A percentile compares a stretch with the other conserved stretches of the same genome.
Evolutionary conservation across 2,113 vertebrate species (phyloP).

Genomic region (Triplophysa rosa): DNA sequence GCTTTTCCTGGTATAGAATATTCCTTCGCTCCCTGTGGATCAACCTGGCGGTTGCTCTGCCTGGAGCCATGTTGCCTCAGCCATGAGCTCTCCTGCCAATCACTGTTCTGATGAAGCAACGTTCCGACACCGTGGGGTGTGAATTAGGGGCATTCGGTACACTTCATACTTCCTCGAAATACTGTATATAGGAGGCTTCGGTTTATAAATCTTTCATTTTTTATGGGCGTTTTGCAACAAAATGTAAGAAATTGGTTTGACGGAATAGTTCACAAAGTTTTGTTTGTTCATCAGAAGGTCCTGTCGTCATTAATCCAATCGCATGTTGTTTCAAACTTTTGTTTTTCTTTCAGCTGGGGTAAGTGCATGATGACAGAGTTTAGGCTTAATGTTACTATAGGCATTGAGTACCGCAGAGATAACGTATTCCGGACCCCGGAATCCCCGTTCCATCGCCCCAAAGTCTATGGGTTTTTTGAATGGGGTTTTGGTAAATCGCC

Average conservation of each 20-base stretch:
- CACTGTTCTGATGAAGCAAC: slow-evolving; percentile 22
- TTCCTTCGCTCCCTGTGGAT: slow-evolving; percentile 53
- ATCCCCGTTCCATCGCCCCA: too few species aligned
- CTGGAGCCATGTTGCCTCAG: slow-evolving; percentile 53
- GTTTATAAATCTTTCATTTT: not conserved
- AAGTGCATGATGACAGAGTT: too few species aligned
- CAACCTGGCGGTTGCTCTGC: slow-evolving; percentile 57
- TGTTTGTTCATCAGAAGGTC: too few species aligned
- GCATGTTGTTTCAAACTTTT: not conserved
- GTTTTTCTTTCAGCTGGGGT: too few species aligned
- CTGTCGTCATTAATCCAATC: not conserved
- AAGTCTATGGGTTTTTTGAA: too few species aligned
- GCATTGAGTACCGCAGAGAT: too few species aligned
- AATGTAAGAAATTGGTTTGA: not conserved
- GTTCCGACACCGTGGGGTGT: not conserved
- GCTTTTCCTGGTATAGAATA: slow-evolving; percentile 50
- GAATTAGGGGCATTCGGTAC: not conserved
- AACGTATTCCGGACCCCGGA: too few species aligned
- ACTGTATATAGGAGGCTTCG: too few species aligned
- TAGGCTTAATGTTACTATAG: not conserved
- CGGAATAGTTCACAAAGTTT: too few species aligned
- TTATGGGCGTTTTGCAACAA: not conserved
- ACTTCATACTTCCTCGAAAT: not conserved
- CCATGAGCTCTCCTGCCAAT: slow-evolving; percentile 36
- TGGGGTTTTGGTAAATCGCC: too few species aligned